Base-by-base conservation (phyloP, 2,797 vertebrate genomes). In the Amazona finschi region DNA sequence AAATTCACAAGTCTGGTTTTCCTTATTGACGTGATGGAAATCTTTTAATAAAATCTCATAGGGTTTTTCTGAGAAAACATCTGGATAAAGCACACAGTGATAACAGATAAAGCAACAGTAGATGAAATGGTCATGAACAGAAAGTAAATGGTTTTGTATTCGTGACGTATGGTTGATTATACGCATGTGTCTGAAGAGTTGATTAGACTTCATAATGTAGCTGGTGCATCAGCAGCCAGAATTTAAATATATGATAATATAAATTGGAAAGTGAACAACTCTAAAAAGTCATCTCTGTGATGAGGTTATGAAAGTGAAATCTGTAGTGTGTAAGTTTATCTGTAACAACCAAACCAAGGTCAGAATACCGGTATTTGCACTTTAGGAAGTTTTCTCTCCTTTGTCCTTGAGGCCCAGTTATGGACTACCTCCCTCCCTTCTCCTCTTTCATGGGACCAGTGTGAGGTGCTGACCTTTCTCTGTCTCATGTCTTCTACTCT, bases 221-320 rank as follows among this genome's bases (percentile, higher is more conserved):
- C 50, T 84, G 70, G 74, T 4, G 2, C 53, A 78, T 41, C 58
- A 85, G 60, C 43, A 86, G 25, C 4, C 65, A 79, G 38, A 89
- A 95, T 95, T 89, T 93, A 79, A 82, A 87, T 93, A 61, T 36
- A 57, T 93, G 60, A 91, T 89, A 94, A 91, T 85, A 61, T 76
- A 84, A 90, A 88, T 76, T 25, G 49, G 47, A 87, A 90, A 72
- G 11, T 44, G 36, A 95, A 62, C 30, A 58, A 66, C 58, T 41
- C 20, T 41, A 62, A 79, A 91, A 90, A 77, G 30, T 31, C 6
- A 66, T 15, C 31, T 69, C 64, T 52, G 8, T 78, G 44, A 81
- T 58, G 47, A 91, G 30, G 50, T 85, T 49, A 88, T 72, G 86
- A 76, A 86, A 93, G 82, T 46, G 9, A 85, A 86, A 88, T 46